A percentile compares a stretch with the other conserved stretches of the same genome.
Evolutionary conservation across 2,113 vertebrate genomes (phyloP).

Genomic region (Carassius carassius): DNA sequence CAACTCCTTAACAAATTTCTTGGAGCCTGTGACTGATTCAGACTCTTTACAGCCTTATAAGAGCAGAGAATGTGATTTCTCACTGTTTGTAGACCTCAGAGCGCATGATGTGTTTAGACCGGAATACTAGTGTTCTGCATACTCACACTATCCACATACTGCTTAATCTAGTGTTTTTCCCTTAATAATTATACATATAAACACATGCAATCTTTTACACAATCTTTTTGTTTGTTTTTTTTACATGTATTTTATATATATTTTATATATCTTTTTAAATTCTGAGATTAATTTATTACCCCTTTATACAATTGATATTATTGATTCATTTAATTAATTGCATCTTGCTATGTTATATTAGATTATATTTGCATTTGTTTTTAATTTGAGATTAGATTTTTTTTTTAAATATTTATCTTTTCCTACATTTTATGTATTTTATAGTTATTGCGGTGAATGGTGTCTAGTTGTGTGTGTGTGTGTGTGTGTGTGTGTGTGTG

Average conservation of each 20-base stretch:
- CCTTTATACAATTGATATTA: no score
- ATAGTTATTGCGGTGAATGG: neutral
- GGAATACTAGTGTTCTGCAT: neutral
- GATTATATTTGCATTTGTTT: neutral
- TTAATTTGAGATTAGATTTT: neutral
- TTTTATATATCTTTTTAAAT: neutral
- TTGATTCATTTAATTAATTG: neutral
- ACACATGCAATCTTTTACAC: neutral
- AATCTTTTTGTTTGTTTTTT: neutral
- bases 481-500: neutral
- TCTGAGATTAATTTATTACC: neutral
- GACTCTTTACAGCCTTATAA: constrained; percentile 63
- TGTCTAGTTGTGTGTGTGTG: neutral
- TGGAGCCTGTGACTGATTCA: neutral
- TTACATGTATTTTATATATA: no score
- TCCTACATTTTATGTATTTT: neutral
- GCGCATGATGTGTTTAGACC: constrained; percentile 50
- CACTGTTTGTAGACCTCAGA: constrained; percentile 31
- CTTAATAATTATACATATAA: neutral
- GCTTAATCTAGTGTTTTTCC: neutral
- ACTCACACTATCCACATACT: neutral
- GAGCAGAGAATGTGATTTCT: constrained; percentile 61
- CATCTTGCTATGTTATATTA: neutral
- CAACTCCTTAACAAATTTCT: neutral
- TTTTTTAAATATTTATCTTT: neutral